These are phyloP conservation scores for Mesorhabditis spiculigera DNA, from an alignment of 2,888 invertebrate genomes.

Conservation along the genomic window DNA sequence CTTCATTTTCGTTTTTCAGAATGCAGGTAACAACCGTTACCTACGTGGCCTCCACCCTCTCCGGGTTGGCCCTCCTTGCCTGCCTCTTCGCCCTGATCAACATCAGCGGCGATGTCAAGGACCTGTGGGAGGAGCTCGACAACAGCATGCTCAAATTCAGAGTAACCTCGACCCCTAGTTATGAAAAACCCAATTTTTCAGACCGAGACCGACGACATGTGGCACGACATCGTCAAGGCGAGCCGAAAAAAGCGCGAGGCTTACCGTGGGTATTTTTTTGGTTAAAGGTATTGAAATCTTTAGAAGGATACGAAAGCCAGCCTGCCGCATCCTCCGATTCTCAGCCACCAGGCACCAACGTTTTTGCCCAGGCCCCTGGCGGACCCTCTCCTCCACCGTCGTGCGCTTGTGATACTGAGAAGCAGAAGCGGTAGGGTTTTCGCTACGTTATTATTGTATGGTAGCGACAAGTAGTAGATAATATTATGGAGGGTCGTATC, in stretches of 20 bases:
- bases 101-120: constrained; percentile 36
- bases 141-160: constrained; percentile 30
- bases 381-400: too few relatives aligned
- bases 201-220: constrained; percentile 47
- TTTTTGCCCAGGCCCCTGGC: too few relatives aligned
- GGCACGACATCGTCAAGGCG: constrained; percentile 46
- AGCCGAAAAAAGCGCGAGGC: constrained; percentile 28
- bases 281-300: too few relatives aligned
- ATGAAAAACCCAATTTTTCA: constrained; percentile 9
- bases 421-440: too few relatives aligned
- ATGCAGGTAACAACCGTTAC: constrained; percentile 43
- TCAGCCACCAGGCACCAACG: too few relatives aligned
- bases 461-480: too few relatives aligned
- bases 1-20: not conserved
- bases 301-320: too few relatives aligned
- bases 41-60: constrained; percentile 32
- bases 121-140: constrained; percentile 38
- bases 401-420: too few relatives aligned
- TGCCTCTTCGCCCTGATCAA: constrained; percentile 33
- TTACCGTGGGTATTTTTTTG: constrained; percentile 5
- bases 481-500: too few relatives aligned
- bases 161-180: constrained; percentile 14
- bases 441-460: too few relatives aligned
- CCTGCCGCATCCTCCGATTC: too few relatives aligned
- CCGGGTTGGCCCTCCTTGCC: constrained; percentile 34